Base-by-base conservation (phyloP, 2,888 invertebrate species). In the Drosophila dives region DNA sequence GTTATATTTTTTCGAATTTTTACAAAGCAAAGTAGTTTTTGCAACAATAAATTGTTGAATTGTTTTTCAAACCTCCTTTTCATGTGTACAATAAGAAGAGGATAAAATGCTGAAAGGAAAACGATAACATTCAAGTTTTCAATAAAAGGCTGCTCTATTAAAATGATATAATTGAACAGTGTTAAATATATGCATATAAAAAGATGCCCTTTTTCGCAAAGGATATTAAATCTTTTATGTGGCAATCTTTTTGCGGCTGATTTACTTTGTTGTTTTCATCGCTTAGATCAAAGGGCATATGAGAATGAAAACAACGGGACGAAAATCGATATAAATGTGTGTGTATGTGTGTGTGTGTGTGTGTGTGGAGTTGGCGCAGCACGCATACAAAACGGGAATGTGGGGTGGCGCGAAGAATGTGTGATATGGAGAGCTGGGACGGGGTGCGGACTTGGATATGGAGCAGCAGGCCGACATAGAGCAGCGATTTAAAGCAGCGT, bases 391-490 rank as follows among this genome's bases (percentile, higher is more conserved):
- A 63, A 56, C 36, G n/a, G 29, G 53, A 49, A 40, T 32, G 56
- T 45, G 34, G 32, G 40, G n/a, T 15, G 38, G 1, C 12, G 12
- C 1, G 10, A 11, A 26, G 8, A 23, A 11, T 29, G 29, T 29
- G 29, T 5, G 29, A 0, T 29, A 29, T 29, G 40, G 20, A 20
- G 58, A 33, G 34, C 3, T 48, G 32, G 53, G 49, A 34, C 42
- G 38, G 51, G 32, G 29, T 29, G 48, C 53, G 63, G 23, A 34
- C 53, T 67, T 68, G 34, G 75, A 83, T 86, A 61, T 80, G 68
- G 75, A 83, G 70, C 86, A 83, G 66, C 86, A 85, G 72, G 56
- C 59, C 64, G 83, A 61, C 87, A 81, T 74, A 77, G 70, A 67
- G 64, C 64, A 48, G 67, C 72, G 64, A 80, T 74, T 80, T 81